phyloP scores from a whole-genome alignment of 1,140 invertebrate species.

The Rhyacophila brunnea region DNA sequence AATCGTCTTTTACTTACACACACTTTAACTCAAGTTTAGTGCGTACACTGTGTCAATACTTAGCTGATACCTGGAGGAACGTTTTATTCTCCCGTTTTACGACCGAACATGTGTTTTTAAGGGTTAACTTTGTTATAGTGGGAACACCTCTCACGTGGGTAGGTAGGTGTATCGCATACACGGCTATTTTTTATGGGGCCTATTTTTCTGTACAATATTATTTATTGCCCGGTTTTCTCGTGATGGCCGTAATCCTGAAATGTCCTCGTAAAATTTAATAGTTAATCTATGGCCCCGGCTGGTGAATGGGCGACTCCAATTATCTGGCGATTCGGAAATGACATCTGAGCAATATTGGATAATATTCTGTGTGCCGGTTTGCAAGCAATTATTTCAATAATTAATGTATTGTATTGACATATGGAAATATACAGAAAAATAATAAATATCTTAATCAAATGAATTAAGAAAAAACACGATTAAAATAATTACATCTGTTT shows the following conservation, averaged over 20 bases:
- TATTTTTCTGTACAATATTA: conserved; percentile 31
- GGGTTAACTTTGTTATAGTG: conserved; percentile 34
- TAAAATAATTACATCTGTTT: too few species aligned
- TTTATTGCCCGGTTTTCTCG: conserved; percentile 24
- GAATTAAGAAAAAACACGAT: too few species aligned
- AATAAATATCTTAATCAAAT: too few species aligned
- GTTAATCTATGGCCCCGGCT: not conserved
- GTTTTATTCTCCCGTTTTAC: conserved; percentile 30
- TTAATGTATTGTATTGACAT: too few species aligned
- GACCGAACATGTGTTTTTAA: conserved; percentile 34
- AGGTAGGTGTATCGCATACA: not conserved
- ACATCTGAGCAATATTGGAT: too few species aligned
- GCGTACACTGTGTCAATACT: conserved; percentile 18
- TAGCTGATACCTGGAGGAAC: conserved; percentile 21
- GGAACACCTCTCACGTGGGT: conserved; percentile 4
- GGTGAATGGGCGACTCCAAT: not conserved
- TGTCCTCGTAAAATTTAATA: conserved; percentile 32
- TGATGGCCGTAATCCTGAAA: conserved; percentile 10
- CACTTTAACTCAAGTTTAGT: conserved; percentile 14
- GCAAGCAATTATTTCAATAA: too few species aligned
- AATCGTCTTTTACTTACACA: conserved; percentile 24
- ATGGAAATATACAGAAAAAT: too few species aligned
- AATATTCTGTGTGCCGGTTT: too few species aligned
- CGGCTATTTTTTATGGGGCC: conserved; percentile 11
- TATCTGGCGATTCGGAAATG: too few species aligned